A percentile compares a stretch with the other conserved stretches of the same genome.
Conservation (phyloP, 2,797 vertebrate genomes). For the Pseudochromis fuscus region DNA sequence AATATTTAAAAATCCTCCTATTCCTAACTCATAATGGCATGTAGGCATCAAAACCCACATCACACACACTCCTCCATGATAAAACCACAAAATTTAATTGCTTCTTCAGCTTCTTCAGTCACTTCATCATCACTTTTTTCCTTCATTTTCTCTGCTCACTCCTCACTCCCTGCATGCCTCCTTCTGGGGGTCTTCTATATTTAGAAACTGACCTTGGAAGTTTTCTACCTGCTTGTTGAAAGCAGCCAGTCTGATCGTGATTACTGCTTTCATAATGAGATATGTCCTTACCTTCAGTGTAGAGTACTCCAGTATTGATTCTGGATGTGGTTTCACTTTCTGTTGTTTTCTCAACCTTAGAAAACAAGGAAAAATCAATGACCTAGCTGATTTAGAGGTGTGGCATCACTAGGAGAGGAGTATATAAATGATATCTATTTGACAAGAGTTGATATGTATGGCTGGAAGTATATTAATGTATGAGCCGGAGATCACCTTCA, state of each 20-base stretch:
- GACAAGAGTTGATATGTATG: neutral
- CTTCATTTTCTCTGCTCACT: neutral
- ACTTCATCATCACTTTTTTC: constrained; percentile 20
- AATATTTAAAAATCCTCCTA: constrained; percentile 3
- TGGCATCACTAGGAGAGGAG: constrained; percentile 25
- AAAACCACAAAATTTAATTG: constrained; percentile 1
- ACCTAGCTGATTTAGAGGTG: constrained; percentile 33
- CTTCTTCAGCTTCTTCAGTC: constrained; percentile 24
- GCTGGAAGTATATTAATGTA: neutral
- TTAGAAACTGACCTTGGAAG: constrained; percentile 70
- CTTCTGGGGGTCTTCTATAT: constrained; percentile 46
- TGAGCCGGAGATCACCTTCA: constrained; percentile 15
- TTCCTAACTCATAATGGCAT: neutral
- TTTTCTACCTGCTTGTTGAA: constrained; percentile 50
- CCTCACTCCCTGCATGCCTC: neutral
- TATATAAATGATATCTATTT: neutral
- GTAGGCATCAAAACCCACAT: neutral
- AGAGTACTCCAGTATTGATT: constrained; percentile 76
- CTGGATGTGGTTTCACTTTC: constrained; percentile 68
- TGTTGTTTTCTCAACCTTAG: constrained; percentile 54
- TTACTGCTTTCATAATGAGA: constrained; percentile 42
- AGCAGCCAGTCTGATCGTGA: constrained; percentile 39
- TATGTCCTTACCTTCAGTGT: constrained; percentile 57
- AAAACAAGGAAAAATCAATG: constrained; percentile 73
- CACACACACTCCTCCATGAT: neutral